Percentiles rank a stretch among this genome's conserved stretches.
These are phyloP conservation scores for Fregata magnificens DNA, from an alignment of 2,113 vertebrate genomes.

Conservation along the genomic window DNA sequence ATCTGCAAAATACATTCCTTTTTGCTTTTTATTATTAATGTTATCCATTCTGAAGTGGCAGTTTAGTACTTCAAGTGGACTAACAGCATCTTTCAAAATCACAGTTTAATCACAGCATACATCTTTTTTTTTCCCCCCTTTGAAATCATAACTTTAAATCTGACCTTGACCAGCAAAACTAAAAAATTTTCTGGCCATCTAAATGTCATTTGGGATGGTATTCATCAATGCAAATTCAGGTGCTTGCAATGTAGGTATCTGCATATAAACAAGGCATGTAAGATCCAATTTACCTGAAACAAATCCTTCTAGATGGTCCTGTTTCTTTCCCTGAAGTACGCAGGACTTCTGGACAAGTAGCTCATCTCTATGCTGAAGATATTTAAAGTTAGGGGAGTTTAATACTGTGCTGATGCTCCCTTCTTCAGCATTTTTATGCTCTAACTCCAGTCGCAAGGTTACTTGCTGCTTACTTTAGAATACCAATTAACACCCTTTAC, in stretches of 20 bases:
- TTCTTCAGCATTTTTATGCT: not conserved
- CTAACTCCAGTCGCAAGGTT: not conserved
- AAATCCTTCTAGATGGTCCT: not conserved
- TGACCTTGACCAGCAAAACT: not conserved
- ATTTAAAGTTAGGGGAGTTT: not conserved
- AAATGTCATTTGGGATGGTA: not conserved
- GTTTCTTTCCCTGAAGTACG: not conserved
- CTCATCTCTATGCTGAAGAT: not conserved
- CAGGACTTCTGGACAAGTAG: not conserved
- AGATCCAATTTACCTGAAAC: not conserved
- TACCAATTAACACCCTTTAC: not conserved
- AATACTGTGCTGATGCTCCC: not conserved
- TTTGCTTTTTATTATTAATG: not conserved
- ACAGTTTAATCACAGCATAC: not conserved
- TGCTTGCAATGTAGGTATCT: not conserved
- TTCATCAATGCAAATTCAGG: not conserved
- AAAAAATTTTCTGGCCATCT: not conserved
- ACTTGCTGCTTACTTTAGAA: not conserved
- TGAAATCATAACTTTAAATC: conserved; percentile 3
- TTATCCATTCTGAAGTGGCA: conserved; percentile 12
- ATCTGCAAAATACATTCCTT: not conserved
- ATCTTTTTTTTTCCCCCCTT: not conserved
- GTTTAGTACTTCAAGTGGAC: not conserved
- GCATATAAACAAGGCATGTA: not conserved
- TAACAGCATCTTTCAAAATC: conserved; percentile 6